phyloP scores from a whole-genome alignment of 1,140 invertebrate genomes.

The Drosophila kohkoa region DNA sequence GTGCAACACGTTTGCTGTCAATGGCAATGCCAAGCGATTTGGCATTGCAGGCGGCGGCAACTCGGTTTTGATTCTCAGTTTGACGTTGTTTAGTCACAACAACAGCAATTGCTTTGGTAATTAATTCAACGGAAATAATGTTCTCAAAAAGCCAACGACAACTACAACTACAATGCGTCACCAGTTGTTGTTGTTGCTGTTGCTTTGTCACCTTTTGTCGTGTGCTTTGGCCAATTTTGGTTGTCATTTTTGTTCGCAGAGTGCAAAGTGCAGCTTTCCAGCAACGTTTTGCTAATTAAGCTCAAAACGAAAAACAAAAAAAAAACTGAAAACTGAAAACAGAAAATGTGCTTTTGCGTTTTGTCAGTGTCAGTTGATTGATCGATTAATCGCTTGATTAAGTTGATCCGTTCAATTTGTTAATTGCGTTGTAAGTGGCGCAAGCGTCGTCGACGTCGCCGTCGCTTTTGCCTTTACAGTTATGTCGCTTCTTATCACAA shows the following conservation, averaged over 20 bases:
- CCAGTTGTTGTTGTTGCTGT: slow-evolving; percentile 17
- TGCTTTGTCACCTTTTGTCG: slow-evolving; percentile 49
- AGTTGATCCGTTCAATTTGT: slow-evolving; percentile 58
- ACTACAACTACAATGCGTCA: slow-evolving; percentile 46
- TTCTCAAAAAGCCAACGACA: slow-evolving; percentile 40
- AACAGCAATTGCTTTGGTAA: slow-evolving; percentile 45
- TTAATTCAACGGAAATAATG: slow-evolving; percentile 77
- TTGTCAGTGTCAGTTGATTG: slow-evolving; percentile 74
- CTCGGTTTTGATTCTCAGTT: slow-evolving; percentile 40
- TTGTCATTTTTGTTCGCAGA: slow-evolving; percentile 27
- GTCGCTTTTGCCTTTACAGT: slow-evolving; percentile 7
- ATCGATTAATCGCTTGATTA: slow-evolving; percentile 79
- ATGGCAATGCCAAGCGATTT: slow-evolving; percentile 49
- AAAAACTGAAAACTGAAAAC: no score
- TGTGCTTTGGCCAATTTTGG: slow-evolving; percentile 50
- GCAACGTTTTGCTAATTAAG: slow-evolving; percentile 17
- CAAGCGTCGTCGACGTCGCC: slow-evolving; percentile 12
- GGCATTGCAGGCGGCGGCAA: slow-evolving; percentile 40
- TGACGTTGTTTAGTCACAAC: slow-evolving; percentile 21
- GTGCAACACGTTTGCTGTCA: slow-evolving; percentile 50
- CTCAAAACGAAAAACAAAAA: neutral
- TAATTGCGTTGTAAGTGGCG: slow-evolving; percentile 63
- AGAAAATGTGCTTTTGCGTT: slow-evolving; percentile 33
- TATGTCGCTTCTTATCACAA: slow-evolving; percentile 32
- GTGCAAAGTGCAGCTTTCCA: slow-evolving; percentile 43